Evolutionary conservation across 2,888 invertebrate species (phyloP).

Genomic region (Oxyteleia sp.): DNA sequence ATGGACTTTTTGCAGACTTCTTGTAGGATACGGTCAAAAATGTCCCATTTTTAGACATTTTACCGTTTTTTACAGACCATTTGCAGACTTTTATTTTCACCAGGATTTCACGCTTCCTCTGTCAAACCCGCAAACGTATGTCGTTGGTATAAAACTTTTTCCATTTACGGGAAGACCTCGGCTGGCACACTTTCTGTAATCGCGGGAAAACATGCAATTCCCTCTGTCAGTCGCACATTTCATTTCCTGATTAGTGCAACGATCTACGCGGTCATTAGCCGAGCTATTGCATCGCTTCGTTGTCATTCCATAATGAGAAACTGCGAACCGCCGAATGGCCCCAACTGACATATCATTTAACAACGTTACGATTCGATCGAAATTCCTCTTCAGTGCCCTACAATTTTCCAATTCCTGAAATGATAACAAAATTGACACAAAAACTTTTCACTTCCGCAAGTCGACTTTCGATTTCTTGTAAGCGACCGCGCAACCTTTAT

Average conservation of each 20-base stretch:
- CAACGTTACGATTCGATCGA: conserved; percentile 1
- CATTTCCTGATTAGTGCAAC: conserved; percentile 86
- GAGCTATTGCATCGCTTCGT: conserved; percentile 74
- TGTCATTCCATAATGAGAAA: conserved; percentile 62
- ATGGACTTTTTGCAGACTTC: no score
- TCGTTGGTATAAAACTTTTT: conserved; percentile 75
- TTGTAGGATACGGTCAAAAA: no score
- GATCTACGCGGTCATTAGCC: conserved; percentile 82
- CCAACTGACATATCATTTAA: conserved; percentile 23
- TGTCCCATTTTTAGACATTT: no score
- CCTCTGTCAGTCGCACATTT: conserved; percentile 78
- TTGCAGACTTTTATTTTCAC: conserved; percentile 14
- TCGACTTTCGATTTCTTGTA: conserved; percentile 3
- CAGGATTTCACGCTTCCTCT: no score
- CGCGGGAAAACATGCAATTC: conserved; percentile 85
- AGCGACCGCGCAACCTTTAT: neutral
- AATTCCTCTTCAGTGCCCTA: no score
- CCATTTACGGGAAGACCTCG: conserved; percentile 72
- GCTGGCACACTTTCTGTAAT: conserved; percentile 81
- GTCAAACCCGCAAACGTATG: neutral
- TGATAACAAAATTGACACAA: neutral
- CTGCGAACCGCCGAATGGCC: conserved; percentile 8
- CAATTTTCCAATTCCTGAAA: no score
- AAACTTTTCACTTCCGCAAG: neutral
- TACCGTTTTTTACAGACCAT: no score